Base-by-base conservation (phyloP, 2,113 vertebrate species). In the Opisthocomus hoazin region DNA sequence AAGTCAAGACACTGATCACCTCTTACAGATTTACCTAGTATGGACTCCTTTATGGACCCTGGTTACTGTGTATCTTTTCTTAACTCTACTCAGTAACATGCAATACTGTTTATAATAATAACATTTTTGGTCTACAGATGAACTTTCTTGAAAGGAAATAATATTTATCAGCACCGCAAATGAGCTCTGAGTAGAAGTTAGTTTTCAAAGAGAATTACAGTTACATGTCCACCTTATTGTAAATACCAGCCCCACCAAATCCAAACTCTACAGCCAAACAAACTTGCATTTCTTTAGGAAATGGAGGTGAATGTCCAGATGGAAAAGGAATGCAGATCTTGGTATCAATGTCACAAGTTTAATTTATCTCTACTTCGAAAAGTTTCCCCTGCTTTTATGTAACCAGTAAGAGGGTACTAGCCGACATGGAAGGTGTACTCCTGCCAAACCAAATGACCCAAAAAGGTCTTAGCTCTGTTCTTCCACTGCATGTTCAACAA, bases 1-100 rank as follows among this genome's bases (percentile, higher is more conserved):
- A 94, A 81, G 64, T 91, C 83, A 92, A 89, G 84, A 85, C 68
- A 60, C 32, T 29, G 6, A 39, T 92, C 73, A 50, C 48, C 6
- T 84, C 68, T 83, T 85, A 48, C 34, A 77, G 50, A 56, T 45
- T 93, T 79, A 54, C 61, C 50, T 93, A 30, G 39, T n/a, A 66
- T n/a, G 61, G 53, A 43, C 36, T 58, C 23, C 77, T 87, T 71
- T 75, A 46, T 36, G 46, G 83, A 22, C n/a, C 50, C 23, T 43
- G 37, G 20, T 54, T 83, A 54, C 58, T 74, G 34, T 41, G 16
- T 46, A 46, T 57, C 10, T 63, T 89, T 91, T 86, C 56, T 78
- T 75, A 61, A 77, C 18, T 89, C 23, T 89, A 50, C 30, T 51
- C 68, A 36, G 34, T 45, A 85, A 51, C 56, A 89, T 68, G 36